Evolutionary conservation across 2,113 vertebrate species (phyloP).

Genomic region (Aix galericulata): DNA sequence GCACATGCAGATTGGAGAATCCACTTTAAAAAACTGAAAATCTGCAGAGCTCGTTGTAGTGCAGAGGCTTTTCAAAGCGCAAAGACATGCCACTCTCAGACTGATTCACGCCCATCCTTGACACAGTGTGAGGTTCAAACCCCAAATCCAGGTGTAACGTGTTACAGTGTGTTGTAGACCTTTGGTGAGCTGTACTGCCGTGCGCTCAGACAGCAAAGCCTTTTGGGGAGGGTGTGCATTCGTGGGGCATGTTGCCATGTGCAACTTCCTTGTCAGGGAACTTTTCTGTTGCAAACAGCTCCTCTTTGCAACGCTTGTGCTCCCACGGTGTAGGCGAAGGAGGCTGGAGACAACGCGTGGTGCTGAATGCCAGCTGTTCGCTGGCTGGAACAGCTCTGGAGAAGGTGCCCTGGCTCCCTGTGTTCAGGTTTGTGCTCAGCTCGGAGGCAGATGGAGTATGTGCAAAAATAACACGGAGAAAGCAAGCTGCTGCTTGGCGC

Average conservation of each 20-base stretch:
- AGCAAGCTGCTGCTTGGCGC: background rate
- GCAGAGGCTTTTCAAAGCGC: background rate
- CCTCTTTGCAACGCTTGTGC: background rate
- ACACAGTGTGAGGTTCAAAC: fast-evolving
- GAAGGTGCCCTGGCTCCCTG: background rate
- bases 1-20: background rate
- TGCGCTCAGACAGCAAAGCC: background rate
- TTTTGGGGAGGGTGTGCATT: background rate
- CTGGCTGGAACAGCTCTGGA: background rate
- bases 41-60: background rate
- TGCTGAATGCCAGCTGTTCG: background rate
- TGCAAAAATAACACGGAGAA: background rate
- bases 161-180: background rate
- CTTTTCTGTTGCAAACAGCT: background rate
- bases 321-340: background rate
- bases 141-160: background rate
- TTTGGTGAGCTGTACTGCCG: fast-evolving
- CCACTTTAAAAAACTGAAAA: background rate
- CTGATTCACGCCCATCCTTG: background rate
- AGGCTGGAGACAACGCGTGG: background rate
- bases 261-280: background rate
- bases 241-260: background rate
- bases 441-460: background rate
- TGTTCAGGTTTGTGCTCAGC: background rate
- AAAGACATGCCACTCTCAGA: background rate